A percentile compares a stretch with the other conserved stretches of the same genome.
Evolutionary conservation across 2,888 invertebrate species (phyloP).

Genomic region (Troides oblongomaculatus): DNA sequence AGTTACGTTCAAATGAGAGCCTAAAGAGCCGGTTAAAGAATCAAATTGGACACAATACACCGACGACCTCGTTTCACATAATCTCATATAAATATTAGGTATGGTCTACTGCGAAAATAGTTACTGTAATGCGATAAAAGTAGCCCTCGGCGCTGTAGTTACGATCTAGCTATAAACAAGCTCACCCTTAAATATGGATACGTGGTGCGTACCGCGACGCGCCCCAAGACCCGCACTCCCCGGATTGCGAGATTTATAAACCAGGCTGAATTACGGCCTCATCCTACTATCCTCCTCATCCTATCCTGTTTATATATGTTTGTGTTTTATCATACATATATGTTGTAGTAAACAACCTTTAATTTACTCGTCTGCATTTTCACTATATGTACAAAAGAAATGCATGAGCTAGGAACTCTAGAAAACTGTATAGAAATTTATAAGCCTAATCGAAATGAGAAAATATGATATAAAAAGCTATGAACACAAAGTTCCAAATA

Average conservation of each 20-base stretch:
- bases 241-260: slow-evolving; percentile 53
- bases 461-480: too few relatives aligned
- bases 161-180: slow-evolving; percentile 29
- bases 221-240: slow-evolving; percentile 47
- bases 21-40: neutral
- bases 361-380: too few relatives aligned
- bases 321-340: too few relatives aligned
- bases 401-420: too few relatives aligned
- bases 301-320: too few relatives aligned
- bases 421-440: too few relatives aligned
- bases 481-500: too few relatives aligned
- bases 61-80: slow-evolving; percentile 11
- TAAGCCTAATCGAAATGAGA: too few relatives aligned
- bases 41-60: neutral
- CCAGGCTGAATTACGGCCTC: slow-evolving; percentile 38
- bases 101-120: slow-evolving; percentile 7
- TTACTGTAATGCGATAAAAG: slow-evolving; percentile 23
- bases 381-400: too few relatives aligned
- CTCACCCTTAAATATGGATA: slow-evolving; percentile 54
- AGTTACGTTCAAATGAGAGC: too few relatives aligned
- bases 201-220: slow-evolving; percentile 55
- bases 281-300: neutral
- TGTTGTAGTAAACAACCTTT: too few relatives aligned
- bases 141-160: slow-evolving; percentile 24
- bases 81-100: slow-evolving; percentile 11